phyloP scores from a whole-genome alignment of 2,113 vertebrate species.

The Perca schrenkii region DNA sequence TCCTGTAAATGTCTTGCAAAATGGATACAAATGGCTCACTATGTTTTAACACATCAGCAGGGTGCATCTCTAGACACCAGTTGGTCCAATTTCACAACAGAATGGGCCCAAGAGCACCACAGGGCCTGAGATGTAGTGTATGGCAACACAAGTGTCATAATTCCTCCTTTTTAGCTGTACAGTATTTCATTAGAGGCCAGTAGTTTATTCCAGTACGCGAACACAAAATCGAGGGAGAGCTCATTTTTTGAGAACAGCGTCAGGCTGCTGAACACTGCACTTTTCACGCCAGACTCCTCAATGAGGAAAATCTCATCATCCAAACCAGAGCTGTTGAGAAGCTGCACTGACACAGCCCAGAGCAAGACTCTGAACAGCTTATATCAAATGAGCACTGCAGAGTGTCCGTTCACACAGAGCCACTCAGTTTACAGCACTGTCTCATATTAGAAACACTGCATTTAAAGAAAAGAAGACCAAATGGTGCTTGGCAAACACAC shows the following conservation, averaged over 20 bases:
- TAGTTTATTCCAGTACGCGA: conserved; percentile 52
- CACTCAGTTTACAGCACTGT: conserved; percentile 27
- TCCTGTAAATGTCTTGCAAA: conserved; percentile 54
- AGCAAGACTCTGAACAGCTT: conserved; percentile 53
- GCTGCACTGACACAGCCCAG: conserved; percentile 58
- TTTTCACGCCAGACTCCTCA: conserved; percentile 74
- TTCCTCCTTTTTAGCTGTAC: conserved; percentile 62
- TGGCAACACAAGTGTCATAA: conserved; percentile 65
- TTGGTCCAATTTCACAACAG: conserved; percentile 73
- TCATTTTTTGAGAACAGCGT: conserved; percentile 63
- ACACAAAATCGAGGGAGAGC: conserved; percentile 60
- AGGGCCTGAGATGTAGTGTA: conserved; percentile 46
- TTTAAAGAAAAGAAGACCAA: conserved; percentile 37
- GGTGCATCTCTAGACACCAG: conserved; percentile 69
- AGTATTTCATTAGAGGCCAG: conserved; percentile 65
- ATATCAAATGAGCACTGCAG: conserved; percentile 48
- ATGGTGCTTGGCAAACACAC: conserved; percentile 56
- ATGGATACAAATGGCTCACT: conserved; percentile 56
- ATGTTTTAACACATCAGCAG: conserved; percentile 63
- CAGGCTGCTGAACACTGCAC: conserved; percentile 79
- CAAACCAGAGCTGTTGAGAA: conserved; percentile 58
- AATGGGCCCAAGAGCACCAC: conserved; percentile 62
- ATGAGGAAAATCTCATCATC: conserved; percentile 75
- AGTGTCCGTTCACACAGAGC: conserved; percentile 43
- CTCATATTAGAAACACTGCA: conserved; percentile 35